Evolutionary conservation across 2,888 invertebrate species (phyloP).

Genomic region (Chrysolina americana): DNA sequence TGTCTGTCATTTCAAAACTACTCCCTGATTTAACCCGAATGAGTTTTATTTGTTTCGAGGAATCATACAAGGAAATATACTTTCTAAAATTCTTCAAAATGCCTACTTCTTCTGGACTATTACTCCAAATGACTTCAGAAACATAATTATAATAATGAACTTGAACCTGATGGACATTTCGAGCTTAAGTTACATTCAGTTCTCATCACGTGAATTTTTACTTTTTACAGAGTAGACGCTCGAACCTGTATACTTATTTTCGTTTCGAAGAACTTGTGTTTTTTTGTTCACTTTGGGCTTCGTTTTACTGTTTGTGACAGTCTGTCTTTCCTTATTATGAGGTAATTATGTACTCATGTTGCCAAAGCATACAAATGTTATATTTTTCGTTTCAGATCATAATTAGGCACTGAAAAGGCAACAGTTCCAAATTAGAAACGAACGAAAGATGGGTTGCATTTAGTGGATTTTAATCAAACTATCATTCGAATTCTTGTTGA

Average conservation of each 20-base stretch:
- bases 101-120: background rate
- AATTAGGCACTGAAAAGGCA: conserved; percentile 10
- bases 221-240: background rate
- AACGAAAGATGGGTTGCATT: background rate
- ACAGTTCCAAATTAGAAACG: background rate
- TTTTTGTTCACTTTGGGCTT: conserved; percentile 2
- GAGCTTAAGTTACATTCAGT: background rate
- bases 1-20: too few species aligned
- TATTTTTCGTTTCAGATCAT: conserved; percentile 18
- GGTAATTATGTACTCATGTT: conserved; percentile 21
- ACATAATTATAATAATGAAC: background rate
- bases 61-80: too few species aligned
- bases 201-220: background rate
- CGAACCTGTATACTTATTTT: conserved; percentile 3
- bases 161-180: conserved; percentile 6
- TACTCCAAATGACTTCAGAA: background rate
- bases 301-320: conserved; percentile 12
- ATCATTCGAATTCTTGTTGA: too few species aligned
- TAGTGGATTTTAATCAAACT: background rate
- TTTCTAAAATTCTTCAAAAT: background rate
- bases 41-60: too few species aligned
- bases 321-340: conserved; percentile 21
- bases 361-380: conserved; percentile 20
- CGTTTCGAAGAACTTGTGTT: background rate
- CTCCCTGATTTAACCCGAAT: too few species aligned